Conservation (phyloP, 1,140 invertebrate species). For the Drosophila nikananu region DNA sequence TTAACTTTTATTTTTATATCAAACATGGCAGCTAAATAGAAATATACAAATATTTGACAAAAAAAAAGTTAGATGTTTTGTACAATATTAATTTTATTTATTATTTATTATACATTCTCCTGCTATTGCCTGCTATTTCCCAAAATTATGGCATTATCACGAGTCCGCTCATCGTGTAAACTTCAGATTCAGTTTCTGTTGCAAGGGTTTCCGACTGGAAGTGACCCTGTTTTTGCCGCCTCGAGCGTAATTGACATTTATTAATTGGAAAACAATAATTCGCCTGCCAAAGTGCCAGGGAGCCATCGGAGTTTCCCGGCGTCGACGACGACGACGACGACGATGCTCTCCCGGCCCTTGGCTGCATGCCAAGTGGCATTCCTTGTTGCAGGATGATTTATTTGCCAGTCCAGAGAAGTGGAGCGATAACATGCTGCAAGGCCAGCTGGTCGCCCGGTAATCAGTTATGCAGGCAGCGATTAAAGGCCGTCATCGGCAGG, state of each 20-base stretch:
- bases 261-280: constrained; percentile 85
- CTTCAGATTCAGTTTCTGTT: not conserved
- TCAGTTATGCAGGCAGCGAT: constrained; percentile 69
- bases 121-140: not conserved
- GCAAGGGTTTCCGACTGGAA: constrained; percentile 14
- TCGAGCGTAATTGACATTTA: constrained; percentile 81
- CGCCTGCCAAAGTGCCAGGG: constrained; percentile 56
- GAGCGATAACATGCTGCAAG: constrained; percentile 42
- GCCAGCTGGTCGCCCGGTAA: constrained; percentile 41
- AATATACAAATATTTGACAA: no score
- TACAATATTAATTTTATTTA: no score
- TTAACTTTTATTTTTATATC: no score
- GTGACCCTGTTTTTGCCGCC: constrained; percentile 69
- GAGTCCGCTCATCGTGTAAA: constrained; percentile 24
- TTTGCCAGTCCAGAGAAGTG: constrained; percentile 29
- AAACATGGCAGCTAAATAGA: no score
- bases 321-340: not conserved
- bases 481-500: constrained; percentile 72
- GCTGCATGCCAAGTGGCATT: constrained; percentile 55
- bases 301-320: constrained; percentile 2
- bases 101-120: no score
- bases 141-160: not conserved
- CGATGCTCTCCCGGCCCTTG: constrained; percentile 15
- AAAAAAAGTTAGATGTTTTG: no score
- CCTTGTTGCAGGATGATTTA: constrained; percentile 67